Conservation (phyloP, 1,140 invertebrate species). For the Megathymus violae region DNA sequence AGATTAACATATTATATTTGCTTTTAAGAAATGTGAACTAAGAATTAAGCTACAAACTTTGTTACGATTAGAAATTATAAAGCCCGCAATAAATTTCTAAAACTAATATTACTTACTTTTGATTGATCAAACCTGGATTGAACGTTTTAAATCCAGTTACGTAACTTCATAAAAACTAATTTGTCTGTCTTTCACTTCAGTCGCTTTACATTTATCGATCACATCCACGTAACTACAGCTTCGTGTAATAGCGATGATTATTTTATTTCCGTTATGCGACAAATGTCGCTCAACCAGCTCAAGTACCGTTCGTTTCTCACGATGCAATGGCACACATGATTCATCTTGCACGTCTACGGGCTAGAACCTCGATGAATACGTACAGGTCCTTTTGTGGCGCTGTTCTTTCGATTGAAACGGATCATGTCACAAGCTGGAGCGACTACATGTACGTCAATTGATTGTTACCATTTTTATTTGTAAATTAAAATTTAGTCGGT, state of each 20-base stretch:
- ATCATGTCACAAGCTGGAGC: slow-evolving; percentile 10
- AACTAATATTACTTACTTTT: too few relatives aligned
- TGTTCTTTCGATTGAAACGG: background rate
- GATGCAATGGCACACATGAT: slow-evolving; percentile 22
- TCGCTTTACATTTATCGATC: background rate
- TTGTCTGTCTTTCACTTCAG: too few relatives aligned
- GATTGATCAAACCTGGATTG: too few relatives aligned
- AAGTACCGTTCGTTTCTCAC: slow-evolving; percentile 26
- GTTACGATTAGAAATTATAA: too few relatives aligned
- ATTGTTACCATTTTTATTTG: background rate
- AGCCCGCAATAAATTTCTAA: too few relatives aligned
- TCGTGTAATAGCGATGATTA: slow-evolving; percentile 4
- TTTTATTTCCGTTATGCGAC: slow-evolving; percentile 21
- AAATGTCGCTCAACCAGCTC: slow-evolving; percentile 20
- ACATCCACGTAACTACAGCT: background rate
- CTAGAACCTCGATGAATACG: slow-evolving; percentile 4
- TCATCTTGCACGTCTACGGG: slow-evolving; percentile 10
- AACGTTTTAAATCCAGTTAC: too few relatives aligned
- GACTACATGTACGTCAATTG: background rate
- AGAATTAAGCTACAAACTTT: too few relatives aligned
- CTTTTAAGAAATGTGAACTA: too few relatives aligned
- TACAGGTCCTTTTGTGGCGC: slow-evolving; percentile 18
- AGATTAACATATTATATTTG: too few relatives aligned
- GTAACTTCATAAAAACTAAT: too few relatives aligned
- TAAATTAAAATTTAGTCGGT: background rate